A percentile compares a stretch with the other conserved stretches of the same genome.
Conservation (phyloP, 2,797 vertebrate species). For the Chloroceryle amazona region DNA sequence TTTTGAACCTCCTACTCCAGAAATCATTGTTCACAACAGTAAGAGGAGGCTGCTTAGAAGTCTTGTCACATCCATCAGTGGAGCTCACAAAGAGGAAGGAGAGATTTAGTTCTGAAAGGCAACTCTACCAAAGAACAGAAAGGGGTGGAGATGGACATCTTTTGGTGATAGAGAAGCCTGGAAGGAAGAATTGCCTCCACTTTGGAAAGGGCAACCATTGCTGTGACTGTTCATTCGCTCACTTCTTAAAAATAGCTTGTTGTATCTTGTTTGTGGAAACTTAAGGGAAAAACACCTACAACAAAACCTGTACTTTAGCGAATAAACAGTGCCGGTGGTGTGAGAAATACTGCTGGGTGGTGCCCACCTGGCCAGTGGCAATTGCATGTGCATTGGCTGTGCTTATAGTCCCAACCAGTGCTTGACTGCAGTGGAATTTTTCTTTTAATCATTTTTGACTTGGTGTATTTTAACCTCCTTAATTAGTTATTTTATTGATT, state of each 20-base stretch:
- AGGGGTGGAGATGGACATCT: slow-evolving; percentile 63
- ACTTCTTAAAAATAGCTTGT: neutral
- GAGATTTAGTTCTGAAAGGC: slow-evolving; percentile 72
- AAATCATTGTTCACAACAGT: slow-evolving; percentile 78
- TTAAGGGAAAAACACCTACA: neutral
- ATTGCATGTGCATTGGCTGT: neutral
- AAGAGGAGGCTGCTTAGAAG: slow-evolving; percentile 75
- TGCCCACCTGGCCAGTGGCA: neutral
- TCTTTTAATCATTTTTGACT: neutral
- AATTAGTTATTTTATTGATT: slow-evolving; percentile 53
- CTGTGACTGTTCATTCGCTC: neutral
- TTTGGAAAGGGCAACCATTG: neutral
- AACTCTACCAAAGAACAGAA: slow-evolving; percentile 73
- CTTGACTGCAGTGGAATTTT: neutral
- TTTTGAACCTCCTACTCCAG: slow-evolving; percentile 73
- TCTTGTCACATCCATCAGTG: slow-evolving; percentile 81
- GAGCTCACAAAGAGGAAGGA: slow-evolving; percentile 63
- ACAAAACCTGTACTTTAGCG: neutral
- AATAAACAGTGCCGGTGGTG: neutral
- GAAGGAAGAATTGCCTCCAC: slow-evolving; percentile 45
- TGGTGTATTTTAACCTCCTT: slow-evolving; percentile 28
- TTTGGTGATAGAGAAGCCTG: slow-evolving; percentile 55
- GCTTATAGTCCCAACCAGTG: neutral
- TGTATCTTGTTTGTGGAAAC: neutral
- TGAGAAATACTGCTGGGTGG: neutral